Percentiles rank a stretch among this genome's conserved stretches.
These are phyloP conservation scores for Masticophis lateralis DNA, from an alignment of 2,797 vertebrate species.

Conservation along the genomic window DNA sequence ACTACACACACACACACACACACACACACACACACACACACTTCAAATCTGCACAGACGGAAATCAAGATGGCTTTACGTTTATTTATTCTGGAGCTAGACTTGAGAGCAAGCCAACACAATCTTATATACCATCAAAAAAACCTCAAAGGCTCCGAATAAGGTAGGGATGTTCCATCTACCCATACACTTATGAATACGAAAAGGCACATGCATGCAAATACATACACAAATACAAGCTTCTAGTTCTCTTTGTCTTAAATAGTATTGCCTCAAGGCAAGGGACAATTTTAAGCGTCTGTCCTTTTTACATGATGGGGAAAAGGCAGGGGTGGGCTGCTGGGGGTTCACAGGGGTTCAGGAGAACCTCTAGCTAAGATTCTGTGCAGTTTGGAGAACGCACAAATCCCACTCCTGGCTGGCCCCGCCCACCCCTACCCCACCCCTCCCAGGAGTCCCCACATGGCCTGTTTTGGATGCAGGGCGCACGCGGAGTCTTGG, in stretches of 20 bases:
- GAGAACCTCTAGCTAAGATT: no score
- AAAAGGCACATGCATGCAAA: background rate
- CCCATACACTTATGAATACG: background rate
- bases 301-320: background rate
- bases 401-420: no score
- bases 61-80: background rate
- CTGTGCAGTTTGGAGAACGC: no score
- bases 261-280: background rate
- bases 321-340: background rate
- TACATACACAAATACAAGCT: background rate
- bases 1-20: background rate
- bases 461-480: no score
- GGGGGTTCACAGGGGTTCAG: no score
- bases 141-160: background rate
- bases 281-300: background rate
- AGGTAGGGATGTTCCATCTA: background rate
- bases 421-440: no score
- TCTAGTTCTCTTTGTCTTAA: background rate
- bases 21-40: background rate
- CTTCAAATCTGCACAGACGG: background rate
- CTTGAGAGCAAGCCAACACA: background rate
- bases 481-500: no score
- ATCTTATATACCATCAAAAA: background rate
- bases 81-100: background rate
- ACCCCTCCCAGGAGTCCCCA: no score